These are phyloP conservation scores for Acrobasis suavella DNA, from an alignment of 2,888 invertebrate genomes.

Conservation along the genomic window DNA sequence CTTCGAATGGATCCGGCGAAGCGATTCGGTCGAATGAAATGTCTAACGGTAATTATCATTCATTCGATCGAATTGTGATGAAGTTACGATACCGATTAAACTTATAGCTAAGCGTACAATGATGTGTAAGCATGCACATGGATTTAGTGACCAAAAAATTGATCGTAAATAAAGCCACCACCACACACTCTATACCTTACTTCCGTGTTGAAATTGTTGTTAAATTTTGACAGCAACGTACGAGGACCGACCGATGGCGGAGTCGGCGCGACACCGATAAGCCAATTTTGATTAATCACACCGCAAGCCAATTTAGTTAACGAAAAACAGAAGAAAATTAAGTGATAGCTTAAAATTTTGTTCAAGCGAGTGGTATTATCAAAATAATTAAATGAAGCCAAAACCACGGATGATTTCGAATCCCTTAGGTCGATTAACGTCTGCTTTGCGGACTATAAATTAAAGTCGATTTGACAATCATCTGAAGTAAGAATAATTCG, in stretches of 20 bases:
- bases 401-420: constrained; percentile 76
- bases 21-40: constrained; percentile 45
- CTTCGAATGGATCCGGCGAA: constrained; percentile 46
- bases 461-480: background rate
- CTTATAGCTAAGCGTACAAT: constrained; percentile 72
- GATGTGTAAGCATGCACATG: constrained; percentile 79
- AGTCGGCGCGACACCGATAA: constrained; percentile 52
- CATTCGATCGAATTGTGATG: constrained; percentile 36
- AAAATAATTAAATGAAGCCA: constrained; percentile 76
- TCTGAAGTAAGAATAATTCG: background rate
- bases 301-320: constrained; percentile 79
- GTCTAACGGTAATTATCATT: background rate
- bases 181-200: constrained; percentile 82
- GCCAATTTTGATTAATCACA: constrained; percentile 74
- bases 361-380: constrained; percentile 78
- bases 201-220: constrained; percentile 71
- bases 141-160: constrained; percentile 63
- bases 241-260: constrained; percentile 50
- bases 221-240: constrained; percentile 75
- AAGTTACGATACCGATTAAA: constrained; percentile 61
- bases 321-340: constrained; percentile 72
- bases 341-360: constrained; percentile 75
- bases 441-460: constrained; percentile 4
- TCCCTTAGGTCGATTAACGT: constrained; percentile 51
- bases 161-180: constrained; percentile 75